Conservation (phyloP, 2,888 invertebrate genomes). For the Ferdinandea cuprea region DNA sequence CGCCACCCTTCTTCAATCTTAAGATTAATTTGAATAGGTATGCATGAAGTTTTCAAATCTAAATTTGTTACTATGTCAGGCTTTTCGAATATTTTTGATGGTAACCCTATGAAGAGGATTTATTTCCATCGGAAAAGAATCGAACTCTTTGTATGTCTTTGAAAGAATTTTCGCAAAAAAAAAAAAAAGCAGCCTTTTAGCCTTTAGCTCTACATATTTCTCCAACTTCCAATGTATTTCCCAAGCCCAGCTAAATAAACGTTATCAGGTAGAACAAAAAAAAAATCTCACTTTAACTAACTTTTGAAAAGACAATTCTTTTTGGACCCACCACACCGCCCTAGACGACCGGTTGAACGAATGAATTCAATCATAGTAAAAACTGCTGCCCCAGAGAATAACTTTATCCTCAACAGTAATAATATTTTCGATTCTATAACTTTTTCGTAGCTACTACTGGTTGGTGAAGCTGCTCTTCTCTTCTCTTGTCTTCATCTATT, state of each 20-base stretch:
- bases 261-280: constrained; percentile 9
- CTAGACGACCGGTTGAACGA: constrained; percentile 48
- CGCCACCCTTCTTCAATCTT: no score
- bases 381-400: constrained; percentile 53
- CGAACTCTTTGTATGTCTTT: no score
- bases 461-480: constrained; percentile 54
- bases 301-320: constrained; percentile 55
- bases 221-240: neutral
- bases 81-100: no score
- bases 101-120: no score
- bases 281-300: constrained; percentile 15
- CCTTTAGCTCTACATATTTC: neutral
- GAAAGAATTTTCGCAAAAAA: no score
- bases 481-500: no score
- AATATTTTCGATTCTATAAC: constrained; percentile 69
- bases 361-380: constrained; percentile 66
- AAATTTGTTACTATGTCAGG: no score
- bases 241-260: constrained; percentile 55
- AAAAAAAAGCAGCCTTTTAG: no score
- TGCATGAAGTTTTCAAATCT: no score
- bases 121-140: no score
- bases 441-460: constrained; percentile 41
- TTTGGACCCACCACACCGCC: constrained; percentile 28
- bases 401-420: constrained; percentile 67
- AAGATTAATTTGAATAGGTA: no score